Evolutionary conservation across 2,113 vertebrate species (phyloP).

Genomic region (Ophthalmolycus amberensis): DNA sequence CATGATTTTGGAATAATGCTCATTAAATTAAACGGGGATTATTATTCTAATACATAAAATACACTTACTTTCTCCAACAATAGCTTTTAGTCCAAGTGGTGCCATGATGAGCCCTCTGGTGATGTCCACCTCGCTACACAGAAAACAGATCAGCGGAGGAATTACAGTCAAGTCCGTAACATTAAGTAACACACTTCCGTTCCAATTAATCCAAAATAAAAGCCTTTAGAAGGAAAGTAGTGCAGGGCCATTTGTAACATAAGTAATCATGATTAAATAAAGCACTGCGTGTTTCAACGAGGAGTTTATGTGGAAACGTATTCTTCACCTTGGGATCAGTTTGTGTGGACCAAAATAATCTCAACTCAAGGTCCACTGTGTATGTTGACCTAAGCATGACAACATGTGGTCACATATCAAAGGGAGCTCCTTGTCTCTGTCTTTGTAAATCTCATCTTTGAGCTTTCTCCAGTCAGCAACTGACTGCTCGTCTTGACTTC

Average conservation of each 20-base stretch:
- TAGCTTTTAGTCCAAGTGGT: conserved; percentile 90
- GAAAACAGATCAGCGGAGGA: neutral
- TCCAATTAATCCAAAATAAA: conserved; percentile 50
- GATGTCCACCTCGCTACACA: conserved; percentile 22
- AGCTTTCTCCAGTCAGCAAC: neutral
- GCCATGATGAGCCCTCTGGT: conserved; percentile 83
- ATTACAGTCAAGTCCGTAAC: rapidly evolving
- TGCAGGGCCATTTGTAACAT: neutral
- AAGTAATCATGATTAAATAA: neutral
- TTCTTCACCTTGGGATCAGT: neutral
- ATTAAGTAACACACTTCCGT: neutral
- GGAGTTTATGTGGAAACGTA: neutral
- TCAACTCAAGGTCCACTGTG: too few relatives aligned
- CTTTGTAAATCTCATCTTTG: neutral
- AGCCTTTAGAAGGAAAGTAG: neutral
- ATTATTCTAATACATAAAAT: neutral
- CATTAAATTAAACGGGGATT: too few relatives aligned
- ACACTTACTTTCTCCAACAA: conserved; percentile 92
- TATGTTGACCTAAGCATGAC: neutral
- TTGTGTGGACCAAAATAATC: too few relatives aligned
- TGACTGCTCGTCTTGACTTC: neutral
- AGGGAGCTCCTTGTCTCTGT: neutral
- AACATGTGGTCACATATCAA: neutral
- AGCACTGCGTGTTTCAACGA: neutral
- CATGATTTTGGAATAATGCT: neutral